Conservation (phyloP, 37 sponge, comb jelly and placozoan genomes). For the Hexactinellida sp. region DNA sequence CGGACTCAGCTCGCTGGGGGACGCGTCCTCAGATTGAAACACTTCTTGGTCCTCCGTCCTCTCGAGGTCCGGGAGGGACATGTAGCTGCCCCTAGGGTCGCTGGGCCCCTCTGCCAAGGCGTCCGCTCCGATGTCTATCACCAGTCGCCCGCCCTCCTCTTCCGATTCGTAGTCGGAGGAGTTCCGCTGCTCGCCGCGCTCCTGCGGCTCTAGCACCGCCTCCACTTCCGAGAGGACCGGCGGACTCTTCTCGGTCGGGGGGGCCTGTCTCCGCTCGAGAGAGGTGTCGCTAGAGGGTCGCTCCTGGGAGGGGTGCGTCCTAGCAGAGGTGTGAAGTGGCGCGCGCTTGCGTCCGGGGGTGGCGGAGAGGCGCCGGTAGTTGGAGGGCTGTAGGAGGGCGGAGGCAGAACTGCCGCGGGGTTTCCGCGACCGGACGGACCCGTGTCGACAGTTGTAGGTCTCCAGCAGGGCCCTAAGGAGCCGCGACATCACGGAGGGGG, state of each 20-base stretch:
- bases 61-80: not conserved
- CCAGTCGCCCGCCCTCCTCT: not conserved
- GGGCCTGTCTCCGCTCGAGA: not conserved
- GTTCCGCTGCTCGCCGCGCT: not conserved
- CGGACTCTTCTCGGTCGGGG: not conserved
- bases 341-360: not conserved
- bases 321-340: not conserved
- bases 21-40: not conserved
- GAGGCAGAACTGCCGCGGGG: not conserved
- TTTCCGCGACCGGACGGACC: not conserved
- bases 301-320: not conserved
- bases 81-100: not conserved
- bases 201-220: not conserved
- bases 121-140: not conserved
- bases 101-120: not conserved
- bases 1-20: not conserved
- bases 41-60: not conserved
- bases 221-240: not conserved
- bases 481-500: not conserved
- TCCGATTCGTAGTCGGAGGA: constrained; percentile 2
- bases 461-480: not conserved
- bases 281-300: not conserved
- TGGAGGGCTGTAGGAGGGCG: constrained; percentile 2
- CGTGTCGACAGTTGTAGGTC: not conserved
- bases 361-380: not conserved